Evolutionary conservation across 2,797 vertebrate genomes (phyloP).

Genomic region (Lutjanus argentimaculatus): DNA sequence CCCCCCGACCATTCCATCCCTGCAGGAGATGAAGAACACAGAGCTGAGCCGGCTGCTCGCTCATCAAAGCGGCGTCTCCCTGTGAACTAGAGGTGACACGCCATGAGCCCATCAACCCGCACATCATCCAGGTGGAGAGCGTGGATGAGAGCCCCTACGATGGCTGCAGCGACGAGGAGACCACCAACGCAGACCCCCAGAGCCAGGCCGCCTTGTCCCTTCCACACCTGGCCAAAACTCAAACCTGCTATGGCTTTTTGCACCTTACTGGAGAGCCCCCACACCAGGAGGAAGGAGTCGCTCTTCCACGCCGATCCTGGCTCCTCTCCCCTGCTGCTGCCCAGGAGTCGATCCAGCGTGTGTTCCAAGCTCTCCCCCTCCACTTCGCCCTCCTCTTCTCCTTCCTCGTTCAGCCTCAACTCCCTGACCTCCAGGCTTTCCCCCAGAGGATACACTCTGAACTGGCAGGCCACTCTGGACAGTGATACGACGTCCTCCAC

Average conservation of each 20-base stretch:
- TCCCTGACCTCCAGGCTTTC: slow-evolving; percentile 78
- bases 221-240: slow-evolving; percentile 87
- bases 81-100: slow-evolving; percentile 61
- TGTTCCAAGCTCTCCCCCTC: slow-evolving; percentile 73
- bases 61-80: slow-evolving; percentile 44
- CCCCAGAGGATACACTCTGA: slow-evolving; percentile 76
- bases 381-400: slow-evolving; percentile 67
- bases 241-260: slow-evolving; percentile 96
- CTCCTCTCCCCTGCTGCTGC: slow-evolving; percentile 82
- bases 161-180: slow-evolving; percentile 86
- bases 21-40: slow-evolving; percentile 71
- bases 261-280: slow-evolving; percentile 94
- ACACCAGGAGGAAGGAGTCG: slow-evolving; percentile 94
- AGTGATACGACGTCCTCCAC: slow-evolving; percentile 90
- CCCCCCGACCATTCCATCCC: slow-evolving; percentile 87
- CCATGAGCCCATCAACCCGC: slow-evolving; percentile 71
- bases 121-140: slow-evolving; percentile 93
- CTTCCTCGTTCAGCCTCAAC: slow-evolving; percentile 84
- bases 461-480: slow-evolving; percentile 85
- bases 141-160: slow-evolving; percentile 86
- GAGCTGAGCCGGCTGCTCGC: slow-evolving; percentile 70
- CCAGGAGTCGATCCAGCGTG: slow-evolving; percentile 84
- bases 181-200: slow-evolving; percentile 90
- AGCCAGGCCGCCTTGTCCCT: slow-evolving; percentile 90
- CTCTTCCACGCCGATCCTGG: slow-evolving; percentile 88